Evolutionary conservation across 2,113 vertebrate species (phyloP).

Genomic region (Synodontis membranacea): DNA sequence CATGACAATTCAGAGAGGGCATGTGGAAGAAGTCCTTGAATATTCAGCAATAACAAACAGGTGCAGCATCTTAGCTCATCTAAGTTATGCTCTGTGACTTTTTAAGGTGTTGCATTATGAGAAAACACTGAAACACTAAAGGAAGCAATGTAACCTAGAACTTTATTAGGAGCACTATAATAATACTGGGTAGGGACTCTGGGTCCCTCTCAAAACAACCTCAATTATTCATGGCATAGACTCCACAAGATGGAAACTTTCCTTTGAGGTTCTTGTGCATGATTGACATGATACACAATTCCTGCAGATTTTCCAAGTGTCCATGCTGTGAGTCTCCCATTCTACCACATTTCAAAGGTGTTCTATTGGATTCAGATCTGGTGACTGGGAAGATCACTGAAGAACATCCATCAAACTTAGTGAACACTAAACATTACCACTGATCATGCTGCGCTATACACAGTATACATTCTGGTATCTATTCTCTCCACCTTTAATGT

Average conservation of each 20-base stretch:
- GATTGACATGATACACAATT: background rate
- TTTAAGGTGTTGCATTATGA: too few relatives aligned
- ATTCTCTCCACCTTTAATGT: conserved; percentile 83
- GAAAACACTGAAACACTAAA: background rate
- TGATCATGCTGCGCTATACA: conserved; percentile 71
- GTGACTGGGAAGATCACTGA: background rate
- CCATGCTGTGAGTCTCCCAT: background rate
- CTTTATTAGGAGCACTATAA: background rate
- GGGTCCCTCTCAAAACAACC: background rate
- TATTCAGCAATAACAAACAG: background rate
- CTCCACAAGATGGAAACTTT: too few relatives aligned
- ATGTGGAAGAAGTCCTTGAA: background rate
- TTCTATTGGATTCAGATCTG: background rate
- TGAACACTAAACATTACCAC: background rate
- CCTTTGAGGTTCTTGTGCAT: background rate
- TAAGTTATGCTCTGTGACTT: background rate
- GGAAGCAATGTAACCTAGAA: background rate
- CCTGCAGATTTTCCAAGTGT: background rate
- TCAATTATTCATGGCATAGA: background rate
- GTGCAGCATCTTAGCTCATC: background rate
- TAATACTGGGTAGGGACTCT: background rate
- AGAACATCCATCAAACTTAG: too few relatives aligned
- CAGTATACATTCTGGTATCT: conserved; percentile 83
- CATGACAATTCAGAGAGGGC: background rate
- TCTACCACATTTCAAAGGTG: background rate